phyloP scores from a whole-genome alignment of 2,797 vertebrate species.

The Anomalospiza imberbis region DNA sequence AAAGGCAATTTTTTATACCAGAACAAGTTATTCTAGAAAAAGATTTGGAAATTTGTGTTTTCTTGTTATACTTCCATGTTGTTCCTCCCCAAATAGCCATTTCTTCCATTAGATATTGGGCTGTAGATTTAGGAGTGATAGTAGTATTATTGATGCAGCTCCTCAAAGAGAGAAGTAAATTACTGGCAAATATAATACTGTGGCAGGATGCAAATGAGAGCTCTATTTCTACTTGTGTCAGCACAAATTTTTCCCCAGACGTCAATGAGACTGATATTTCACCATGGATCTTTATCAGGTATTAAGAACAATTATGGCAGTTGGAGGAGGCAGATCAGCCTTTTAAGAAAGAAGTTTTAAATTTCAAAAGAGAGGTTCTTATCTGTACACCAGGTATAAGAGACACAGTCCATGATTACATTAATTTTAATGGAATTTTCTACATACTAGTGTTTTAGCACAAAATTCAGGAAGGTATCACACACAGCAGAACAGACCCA shows the following conservation, averaged over 20 bases:
- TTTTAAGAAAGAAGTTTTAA: slow-evolving; percentile 13
- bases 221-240: not conserved
- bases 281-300: slow-evolving; percentile 1
- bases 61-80: not conserved
- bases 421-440: not conserved
- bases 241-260: not conserved
- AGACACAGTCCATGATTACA: not conserved
- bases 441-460: not conserved
- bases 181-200: not conserved
- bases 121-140: not conserved
- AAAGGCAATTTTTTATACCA: not conserved
- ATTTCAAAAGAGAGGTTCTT: slow-evolving; percentile 18
- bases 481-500: not conserved
- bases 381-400: not conserved
- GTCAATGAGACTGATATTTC: slow-evolving; percentile 27
- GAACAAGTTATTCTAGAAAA: not conserved
- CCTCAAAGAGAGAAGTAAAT: not conserved
- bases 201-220: not conserved
- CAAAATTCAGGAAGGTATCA: not conserved
- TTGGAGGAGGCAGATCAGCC: not conserved
- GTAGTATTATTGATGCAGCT: not conserved
- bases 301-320: not conserved
- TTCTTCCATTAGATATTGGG: not conserved
- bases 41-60: not conserved
- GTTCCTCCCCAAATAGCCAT: not conserved